Conservation (phyloP, 2,797 vertebrate species). For the Kryptolebias ocellatus region DNA sequence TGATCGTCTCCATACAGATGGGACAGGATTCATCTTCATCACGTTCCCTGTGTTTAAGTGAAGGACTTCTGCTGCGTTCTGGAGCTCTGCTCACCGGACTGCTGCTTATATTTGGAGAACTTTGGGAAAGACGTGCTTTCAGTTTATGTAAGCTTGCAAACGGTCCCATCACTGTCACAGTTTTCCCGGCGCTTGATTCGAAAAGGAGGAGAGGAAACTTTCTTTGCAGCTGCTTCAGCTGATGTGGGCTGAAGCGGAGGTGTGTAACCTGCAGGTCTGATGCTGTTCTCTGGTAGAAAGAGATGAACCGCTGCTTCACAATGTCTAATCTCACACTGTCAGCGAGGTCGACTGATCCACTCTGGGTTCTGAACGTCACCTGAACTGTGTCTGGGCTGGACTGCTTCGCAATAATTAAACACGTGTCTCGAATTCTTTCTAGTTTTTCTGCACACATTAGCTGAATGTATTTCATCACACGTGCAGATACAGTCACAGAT, state of each 20-base stretch:
- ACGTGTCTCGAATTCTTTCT: slow-evolving; percentile 25
- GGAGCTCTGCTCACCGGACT: not conserved
- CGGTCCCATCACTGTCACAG: slow-evolving; percentile 50
- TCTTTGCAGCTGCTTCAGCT: not conserved
- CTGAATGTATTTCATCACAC: slow-evolving; percentile 68
- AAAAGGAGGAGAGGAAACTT: slow-evolving; percentile 66
- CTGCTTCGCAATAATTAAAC: slow-evolving; percentile 7
- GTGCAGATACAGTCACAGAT: slow-evolving; percentile 34
- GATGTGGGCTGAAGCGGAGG: not conserved
- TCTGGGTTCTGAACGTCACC: slow-evolving; percentile 33
- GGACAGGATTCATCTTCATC: slow-evolving; percentile 67
- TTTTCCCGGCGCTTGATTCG: accelerated
- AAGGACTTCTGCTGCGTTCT: not conserved
- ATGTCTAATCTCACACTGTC: slow-evolving; percentile 8
- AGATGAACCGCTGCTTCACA: slow-evolving; percentile 71
- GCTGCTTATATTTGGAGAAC: not conserved
- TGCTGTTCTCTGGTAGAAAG: slow-evolving; percentile 77
- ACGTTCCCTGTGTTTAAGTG: slow-evolving; percentile 4
- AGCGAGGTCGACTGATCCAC: accelerated
- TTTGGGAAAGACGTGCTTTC: slow-evolving; percentile 36
- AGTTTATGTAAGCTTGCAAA: slow-evolving; percentile 55
- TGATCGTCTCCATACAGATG: slow-evolving; percentile 79
- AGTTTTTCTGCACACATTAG: slow-evolving; percentile 51
- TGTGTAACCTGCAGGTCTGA: slow-evolving; percentile 57
- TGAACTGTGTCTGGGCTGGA: not conserved